phyloP scores from a whole-genome alignment of 1,140 invertebrate species.

The Branchinecta lynchi region DNA sequence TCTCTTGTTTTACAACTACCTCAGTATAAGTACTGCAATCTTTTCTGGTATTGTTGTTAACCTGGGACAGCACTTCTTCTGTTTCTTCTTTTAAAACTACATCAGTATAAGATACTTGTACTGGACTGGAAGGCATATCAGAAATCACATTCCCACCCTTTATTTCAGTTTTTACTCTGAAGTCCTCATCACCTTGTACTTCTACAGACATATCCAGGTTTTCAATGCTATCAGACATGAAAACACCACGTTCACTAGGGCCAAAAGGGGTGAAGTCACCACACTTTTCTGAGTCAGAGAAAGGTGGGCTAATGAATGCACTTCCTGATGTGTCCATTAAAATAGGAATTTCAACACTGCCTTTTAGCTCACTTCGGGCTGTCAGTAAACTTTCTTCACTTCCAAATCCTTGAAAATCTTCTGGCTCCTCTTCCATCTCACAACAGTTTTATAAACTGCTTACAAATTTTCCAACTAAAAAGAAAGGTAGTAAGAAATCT shows the following conservation, averaged over 20 bases:
- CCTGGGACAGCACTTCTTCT: not conserved
- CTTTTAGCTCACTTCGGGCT: no score
- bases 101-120: not conserved
- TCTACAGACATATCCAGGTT: not conserved
- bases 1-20: not conserved
- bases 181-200: not conserved
- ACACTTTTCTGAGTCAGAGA: not conserved
- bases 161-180: not conserved
- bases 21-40: not conserved
- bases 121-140: not conserved
- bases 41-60: not conserved
- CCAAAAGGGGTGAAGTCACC: not conserved
- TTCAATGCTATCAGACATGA: not conserved
- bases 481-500: no score
- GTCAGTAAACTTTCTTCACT: no score
- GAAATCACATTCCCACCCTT: not conserved
- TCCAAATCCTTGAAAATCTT: no score
- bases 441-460: no score
- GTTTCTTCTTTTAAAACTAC: not conserved
- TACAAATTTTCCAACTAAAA: no score
- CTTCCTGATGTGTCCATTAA: not conserved
- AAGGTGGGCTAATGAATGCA: not conserved
- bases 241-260: not conserved
- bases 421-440: no score
- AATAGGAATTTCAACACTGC: no score